Conservation (phyloP, 2,113 vertebrate genomes). For the Eolophus roseicapilla region DNA sequence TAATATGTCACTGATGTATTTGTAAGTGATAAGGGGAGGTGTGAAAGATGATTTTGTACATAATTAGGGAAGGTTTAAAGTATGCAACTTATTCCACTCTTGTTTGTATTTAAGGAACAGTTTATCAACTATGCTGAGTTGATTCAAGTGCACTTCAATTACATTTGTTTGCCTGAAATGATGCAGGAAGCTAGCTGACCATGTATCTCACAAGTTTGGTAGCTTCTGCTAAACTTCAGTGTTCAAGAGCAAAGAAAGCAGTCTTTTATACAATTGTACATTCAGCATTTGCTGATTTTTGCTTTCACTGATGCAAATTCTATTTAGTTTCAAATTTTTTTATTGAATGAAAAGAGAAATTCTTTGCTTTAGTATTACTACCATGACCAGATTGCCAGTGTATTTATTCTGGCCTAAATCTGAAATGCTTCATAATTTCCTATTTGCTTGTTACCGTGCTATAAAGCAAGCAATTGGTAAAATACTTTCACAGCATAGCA, state of each 20-base stretch:
- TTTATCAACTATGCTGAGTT: not conserved
- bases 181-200: not conserved
- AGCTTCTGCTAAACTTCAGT: not conserved
- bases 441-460: not conserved
- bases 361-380: not conserved
- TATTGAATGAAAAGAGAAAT: not conserved
- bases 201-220: not conserved
- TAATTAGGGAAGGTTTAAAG: not conserved
- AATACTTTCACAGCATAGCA: not conserved
- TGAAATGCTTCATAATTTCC: not conserved
- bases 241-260: not conserved
- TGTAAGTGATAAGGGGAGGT: not conserved
- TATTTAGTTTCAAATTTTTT: not conserved
- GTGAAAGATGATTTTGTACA: not conserved
- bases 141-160: not conserved
- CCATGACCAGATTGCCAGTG: not conserved
- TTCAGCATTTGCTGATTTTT: not conserved
- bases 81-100: not conserved
- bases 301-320: not conserved
- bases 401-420: not conserved
- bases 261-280: not conserved
- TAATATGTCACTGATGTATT: not conserved
- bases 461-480: not conserved
- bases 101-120: not conserved
- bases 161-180: not conserved